Evolutionary conservation across 2,888 invertebrate genomes (phyloP), one percentile per base, ranked within the genome.

Genomic region (Hipparchia sbordonii): DNA sequence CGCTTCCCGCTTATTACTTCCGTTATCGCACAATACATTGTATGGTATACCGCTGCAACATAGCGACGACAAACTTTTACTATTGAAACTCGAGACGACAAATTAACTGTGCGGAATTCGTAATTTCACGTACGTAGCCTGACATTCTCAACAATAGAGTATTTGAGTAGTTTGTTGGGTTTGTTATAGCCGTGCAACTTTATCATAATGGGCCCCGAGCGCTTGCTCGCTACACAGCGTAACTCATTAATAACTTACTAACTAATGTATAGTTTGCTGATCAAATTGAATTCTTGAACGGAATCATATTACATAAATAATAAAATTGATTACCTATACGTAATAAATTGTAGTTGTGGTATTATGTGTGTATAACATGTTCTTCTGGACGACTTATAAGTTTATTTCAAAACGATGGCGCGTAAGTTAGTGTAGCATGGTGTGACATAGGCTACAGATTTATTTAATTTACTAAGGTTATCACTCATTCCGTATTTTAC

Each of bases 71-170:
- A 51, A 72, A 77, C 76, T 77, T 72, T 51, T 61, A 54, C 46
- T 62, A 67, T 56, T 70, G 61, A 56, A 74, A 73, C 66, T 71
- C 69, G 45, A 61, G 48, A 60, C 71, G 74, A 76, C 78, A 78
- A 77, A 78, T 78, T 78, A 75, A 67, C 74, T 67, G 71, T 66
- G 66, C 9, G 72, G 76, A 78, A 74, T 75, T 71, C 61, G 65
- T 74, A 75, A 72, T 67, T 73, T 69, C 74, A 67, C 70, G 73
- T 76, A 63, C 68, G 72, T 23, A 59, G 23, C 67, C 52, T 68
- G 74, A 76, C 71, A 60, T 68, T 39, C 48, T 10, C 23, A 54
- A 73, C 75, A 73, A 75, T 69, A 45, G 46, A 48, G 67, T 65
- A 69, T 72, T 73, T 33, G 63, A 66, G 67, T 65, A 69, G 65